Evolutionary conservation across 2,888 invertebrate genomes (phyloP).

Genomic region (Ichneumon xanthorius): DNA sequence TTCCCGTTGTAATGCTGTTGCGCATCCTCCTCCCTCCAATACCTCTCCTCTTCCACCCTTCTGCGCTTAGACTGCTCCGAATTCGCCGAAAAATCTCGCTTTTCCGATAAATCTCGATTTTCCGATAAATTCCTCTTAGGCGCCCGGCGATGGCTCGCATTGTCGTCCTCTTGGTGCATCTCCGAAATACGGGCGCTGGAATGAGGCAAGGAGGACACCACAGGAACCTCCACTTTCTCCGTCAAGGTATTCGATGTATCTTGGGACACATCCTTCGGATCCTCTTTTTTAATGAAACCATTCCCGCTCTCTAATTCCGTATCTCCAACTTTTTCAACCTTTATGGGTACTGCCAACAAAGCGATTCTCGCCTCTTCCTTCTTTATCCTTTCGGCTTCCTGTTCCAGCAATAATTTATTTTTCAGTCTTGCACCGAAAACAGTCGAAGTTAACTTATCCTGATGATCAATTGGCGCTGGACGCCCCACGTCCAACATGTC

Average conservation of each 20-base stretch:
- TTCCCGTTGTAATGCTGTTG: not conserved
- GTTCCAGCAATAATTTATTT: conserved; percentile 70
- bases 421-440: conserved; percentile 79
- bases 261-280: not conserved
- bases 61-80: not conserved
- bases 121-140: not conserved
- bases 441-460: conserved; percentile 69
- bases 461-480: conserved; percentile 67
- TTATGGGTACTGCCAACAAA: not conserved
- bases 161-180: conserved; percentile 31
- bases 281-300: not conserved
- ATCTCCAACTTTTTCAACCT: conserved; percentile 18
- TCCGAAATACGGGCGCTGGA: not conserved
- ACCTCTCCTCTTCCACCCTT: conserved; percentile 1
- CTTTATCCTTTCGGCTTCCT: conserved; percentile 61
- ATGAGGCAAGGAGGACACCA: not conserved
- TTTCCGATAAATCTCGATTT: conserved; percentile 16
- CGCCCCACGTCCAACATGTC: conserved; percentile 60
- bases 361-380: conserved; percentile 48
- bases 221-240: not conserved
- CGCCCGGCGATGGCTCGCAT: not conserved
- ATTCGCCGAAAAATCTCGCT: not conserved
- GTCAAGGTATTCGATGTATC: not conserved
- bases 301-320: not conserved
- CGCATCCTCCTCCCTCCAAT: not conserved